These are phyloP conservation scores for cattle (Bos taurus) DNA, from an alignment of 2,113 vertebrate species.

Conservation along the genomic window ARS-UCD2.0 NC_037328.1:124330501-124331000, in stretches of 20 bases:
- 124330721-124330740: background rate
- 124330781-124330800: background rate
- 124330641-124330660: background rate
- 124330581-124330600: background rate
- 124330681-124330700: background rate
- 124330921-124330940: background rate
- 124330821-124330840: background rate
- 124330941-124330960: background rate
- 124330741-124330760: background rate
- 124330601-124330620: background rate
- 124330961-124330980: background rate
- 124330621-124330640: background rate
- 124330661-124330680: background rate
- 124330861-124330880: background rate
- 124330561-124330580: background rate
- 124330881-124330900: background rate
- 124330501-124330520: background rate
- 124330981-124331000: background rate
- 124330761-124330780: background rate
- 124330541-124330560: background rate
- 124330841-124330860: background rate
- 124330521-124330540: background rate
- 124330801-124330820: background rate
- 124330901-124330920: background rate
- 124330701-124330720: background rate